Conservation (phyloP, 1,140 invertebrate species). For the Diplogasteroides magnus region DNA sequence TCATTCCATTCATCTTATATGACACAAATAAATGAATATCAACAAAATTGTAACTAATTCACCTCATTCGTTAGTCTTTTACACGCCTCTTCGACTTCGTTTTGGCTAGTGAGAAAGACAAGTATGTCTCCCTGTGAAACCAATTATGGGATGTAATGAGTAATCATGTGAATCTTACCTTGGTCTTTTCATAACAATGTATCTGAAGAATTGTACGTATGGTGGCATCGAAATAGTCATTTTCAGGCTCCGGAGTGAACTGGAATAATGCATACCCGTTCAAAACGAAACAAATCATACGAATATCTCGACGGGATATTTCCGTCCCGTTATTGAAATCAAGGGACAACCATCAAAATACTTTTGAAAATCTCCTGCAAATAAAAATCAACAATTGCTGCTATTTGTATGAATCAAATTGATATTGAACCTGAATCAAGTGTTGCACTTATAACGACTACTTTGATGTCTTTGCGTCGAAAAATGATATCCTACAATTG, state of each 20-base stretch:
- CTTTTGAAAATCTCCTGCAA: constrained; percentile 80
- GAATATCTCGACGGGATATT: constrained; percentile 95
- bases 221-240: constrained; percentile 95
- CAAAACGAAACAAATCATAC: constrained; percentile 29
- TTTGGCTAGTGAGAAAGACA: constrained; percentile 87
- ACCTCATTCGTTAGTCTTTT: constrained; percentile 78
- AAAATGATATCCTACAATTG: constrained; percentile 88
- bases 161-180: too few species aligned
- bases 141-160: too few species aligned
- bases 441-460: constrained; percentile 98
- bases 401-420: too few species aligned
- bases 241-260: constrained; percentile 95
- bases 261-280: constrained; percentile 24
- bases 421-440: too few species aligned
- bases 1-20: constrained; percentile 92
- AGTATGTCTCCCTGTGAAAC: constrained; percentile 74
- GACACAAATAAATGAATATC: too few species aligned
- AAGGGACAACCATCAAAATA: constrained; percentile 81
- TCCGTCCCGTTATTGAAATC: constrained; percentile 94
- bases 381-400: too few species aligned
- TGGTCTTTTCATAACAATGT: constrained; percentile 93
- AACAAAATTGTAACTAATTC: too few species aligned
- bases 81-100: constrained; percentile 99
- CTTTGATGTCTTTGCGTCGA: constrained; percentile 83
- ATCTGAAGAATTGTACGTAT: constrained; percentile 98